phyloP scores from a whole-genome alignment of 1,140 invertebrate species.

The Aethina tumida region DNA sequence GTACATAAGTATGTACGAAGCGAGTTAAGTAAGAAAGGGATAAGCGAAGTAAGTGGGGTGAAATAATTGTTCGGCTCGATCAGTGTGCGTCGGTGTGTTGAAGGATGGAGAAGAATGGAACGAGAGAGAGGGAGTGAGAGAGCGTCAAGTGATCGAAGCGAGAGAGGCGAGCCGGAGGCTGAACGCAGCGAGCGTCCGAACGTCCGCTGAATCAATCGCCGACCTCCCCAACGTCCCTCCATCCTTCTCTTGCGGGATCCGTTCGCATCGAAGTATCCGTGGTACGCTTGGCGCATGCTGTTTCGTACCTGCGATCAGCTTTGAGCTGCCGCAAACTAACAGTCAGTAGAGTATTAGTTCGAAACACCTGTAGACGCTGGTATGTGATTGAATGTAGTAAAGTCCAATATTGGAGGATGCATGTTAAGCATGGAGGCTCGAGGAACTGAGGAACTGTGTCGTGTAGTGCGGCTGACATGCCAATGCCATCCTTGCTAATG shows the following conservation, averaged over 20 bases:
- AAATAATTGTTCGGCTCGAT: no score
- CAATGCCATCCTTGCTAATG: constrained; percentile 11
- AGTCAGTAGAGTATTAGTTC: constrained; percentile 38
- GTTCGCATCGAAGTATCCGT: constrained; percentile 12
- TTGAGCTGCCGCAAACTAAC: constrained; percentile 31
- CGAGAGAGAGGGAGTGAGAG: no score
- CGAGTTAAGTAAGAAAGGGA: no score
- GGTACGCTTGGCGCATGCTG: constrained; percentile 17
- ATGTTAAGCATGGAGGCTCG: constrained; percentile 23
- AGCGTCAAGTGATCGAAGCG: no score
- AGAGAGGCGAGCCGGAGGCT: constrained; percentile 22
- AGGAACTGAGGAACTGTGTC: constrained; percentile 24
- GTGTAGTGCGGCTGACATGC: constrained; percentile 23
- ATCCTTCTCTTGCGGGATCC: constrained; percentile 15
- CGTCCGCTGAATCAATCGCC: constrained; percentile 24
- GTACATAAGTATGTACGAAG: no score
- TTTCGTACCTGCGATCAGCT: constrained; percentile 28
- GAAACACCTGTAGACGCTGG: constrained; percentile 37
- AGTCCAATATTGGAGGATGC: constrained; percentile 17
- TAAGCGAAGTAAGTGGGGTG: no score
- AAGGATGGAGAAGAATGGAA: no score
- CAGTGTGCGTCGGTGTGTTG: no score
- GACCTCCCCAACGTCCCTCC: constrained; percentile 23
- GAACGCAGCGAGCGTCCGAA: constrained; percentile 23
- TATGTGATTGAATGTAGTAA: constrained; percentile 33